phyloP scores from a whole-genome alignment of 2,888 invertebrate species.

The Apamea sordens region DNA sequence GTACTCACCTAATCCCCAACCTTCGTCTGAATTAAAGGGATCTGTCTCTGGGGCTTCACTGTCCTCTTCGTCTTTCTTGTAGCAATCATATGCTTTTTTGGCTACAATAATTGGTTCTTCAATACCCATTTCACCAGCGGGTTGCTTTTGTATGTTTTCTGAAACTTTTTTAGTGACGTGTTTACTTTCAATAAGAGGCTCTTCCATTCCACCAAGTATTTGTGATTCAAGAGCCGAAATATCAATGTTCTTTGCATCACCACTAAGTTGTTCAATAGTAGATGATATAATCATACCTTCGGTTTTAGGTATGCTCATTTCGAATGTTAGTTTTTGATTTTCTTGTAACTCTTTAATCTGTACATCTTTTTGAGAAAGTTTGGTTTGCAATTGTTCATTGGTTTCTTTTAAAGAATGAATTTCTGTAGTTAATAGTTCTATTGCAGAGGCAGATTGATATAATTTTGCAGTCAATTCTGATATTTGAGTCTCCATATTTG shows the following conservation, averaged over 20 bases:
- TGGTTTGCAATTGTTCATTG: slow-evolving; percentile 76
- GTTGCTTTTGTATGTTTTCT: slow-evolving; percentile 71
- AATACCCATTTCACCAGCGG: slow-evolving; percentile 63
- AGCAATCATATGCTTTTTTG: slow-evolving; percentile 90
- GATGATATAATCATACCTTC: slow-evolving; percentile 88
- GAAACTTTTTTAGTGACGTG: slow-evolving; percentile 70
- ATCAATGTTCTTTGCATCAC: slow-evolving; percentile 74
- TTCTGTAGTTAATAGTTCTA: slow-evolving; percentile 72
- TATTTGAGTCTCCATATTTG: slow-evolving; percentile 77
- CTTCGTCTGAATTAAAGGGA: slow-evolving; percentile 87
- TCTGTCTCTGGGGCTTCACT: slow-evolving; percentile 71
- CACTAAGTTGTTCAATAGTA: slow-evolving; percentile 83
- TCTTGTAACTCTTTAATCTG: slow-evolving; percentile 82
- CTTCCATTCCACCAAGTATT: slow-evolving; percentile 78
- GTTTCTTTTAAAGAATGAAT: slow-evolving; percentile 70
- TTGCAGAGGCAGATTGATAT: slow-evolving; percentile 67
- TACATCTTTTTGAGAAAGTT: slow-evolving; percentile 79
- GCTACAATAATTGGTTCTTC: slow-evolving; percentile 85
- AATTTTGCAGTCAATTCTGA: slow-evolving; percentile 80
- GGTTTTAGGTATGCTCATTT: slow-evolving; percentile 89
- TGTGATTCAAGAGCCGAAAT: slow-evolving; percentile 84
- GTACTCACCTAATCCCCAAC: slow-evolving; percentile 83
- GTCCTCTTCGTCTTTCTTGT: slow-evolving; percentile 76
- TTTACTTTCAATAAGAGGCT: slow-evolving; percentile 64
- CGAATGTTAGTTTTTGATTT: slow-evolving; percentile 83